phyloP scores from a whole-genome alignment of 2,888 invertebrate genomes.

The Drosophila neutralis region DNA sequence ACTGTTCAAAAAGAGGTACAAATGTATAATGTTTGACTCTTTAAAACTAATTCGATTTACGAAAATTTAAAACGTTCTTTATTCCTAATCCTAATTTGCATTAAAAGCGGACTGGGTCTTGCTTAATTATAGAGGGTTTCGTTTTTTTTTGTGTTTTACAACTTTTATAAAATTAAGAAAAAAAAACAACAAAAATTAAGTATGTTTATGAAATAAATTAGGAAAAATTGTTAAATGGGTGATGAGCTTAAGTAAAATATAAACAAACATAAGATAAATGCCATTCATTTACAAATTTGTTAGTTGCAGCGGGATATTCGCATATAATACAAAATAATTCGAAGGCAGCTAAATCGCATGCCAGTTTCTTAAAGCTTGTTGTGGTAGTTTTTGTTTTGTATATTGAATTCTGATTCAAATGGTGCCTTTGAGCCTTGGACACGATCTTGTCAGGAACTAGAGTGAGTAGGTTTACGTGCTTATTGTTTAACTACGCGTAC shows the following conservation, averaged over 20 bases:
- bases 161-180: constrained; percentile 20
- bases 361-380: constrained; percentile 65
- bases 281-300: constrained; percentile 46
- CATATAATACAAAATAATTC: constrained; percentile 56
- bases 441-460: constrained; percentile 66
- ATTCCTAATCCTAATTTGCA: constrained; percentile 59
- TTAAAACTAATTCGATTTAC: constrained; percentile 37
- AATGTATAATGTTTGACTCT: constrained; percentile 60
- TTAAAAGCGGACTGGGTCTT: constrained; percentile 58
- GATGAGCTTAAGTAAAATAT: constrained; percentile 46
- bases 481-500: constrained; percentile 38
- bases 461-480: constrained; percentile 56
- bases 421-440: constrained; percentile 36
- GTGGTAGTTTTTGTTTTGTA: constrained; percentile 42
- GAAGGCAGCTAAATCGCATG: constrained; percentile 38
- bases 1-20: constrained; percentile 64
- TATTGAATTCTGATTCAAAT: constrained; percentile 39
- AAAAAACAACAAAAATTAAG: not conserved
- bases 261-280: constrained; percentile 54
- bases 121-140: constrained; percentile 22
- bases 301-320: constrained; percentile 55
- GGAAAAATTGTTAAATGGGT: constrained; percentile 24
- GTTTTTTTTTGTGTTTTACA: constrained; percentile 55
- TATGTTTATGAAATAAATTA: constrained; percentile 67
- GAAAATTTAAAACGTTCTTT: constrained; percentile 44